Conservation (phyloP, 92 coral and sea anemone genomes). For the Umimayanthus kanabou region DNA sequence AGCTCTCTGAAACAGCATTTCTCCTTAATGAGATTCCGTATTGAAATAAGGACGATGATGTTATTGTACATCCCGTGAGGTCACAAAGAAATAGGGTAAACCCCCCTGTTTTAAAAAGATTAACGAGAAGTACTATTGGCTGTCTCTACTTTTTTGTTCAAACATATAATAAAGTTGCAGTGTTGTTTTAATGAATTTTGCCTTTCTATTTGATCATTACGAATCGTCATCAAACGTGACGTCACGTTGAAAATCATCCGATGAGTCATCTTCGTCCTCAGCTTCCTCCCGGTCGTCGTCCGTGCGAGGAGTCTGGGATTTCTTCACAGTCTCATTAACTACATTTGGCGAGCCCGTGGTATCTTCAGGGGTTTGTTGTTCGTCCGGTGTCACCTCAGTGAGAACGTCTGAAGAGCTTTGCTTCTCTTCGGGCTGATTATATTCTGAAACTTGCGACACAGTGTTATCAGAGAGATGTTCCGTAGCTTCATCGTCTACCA, state of each 20-base stretch:
- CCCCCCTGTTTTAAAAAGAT: too few relatives aligned
- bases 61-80: too few relatives aligned
- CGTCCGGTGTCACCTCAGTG: constrained; percentile 56
- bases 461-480: constrained; percentile 20
- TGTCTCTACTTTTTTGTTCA: too few relatives aligned
- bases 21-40: too few relatives aligned
- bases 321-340: constrained; percentile 68
- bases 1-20: too few relatives aligned
- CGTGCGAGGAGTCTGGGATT: constrained; percentile 58
- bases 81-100: too few relatives aligned
- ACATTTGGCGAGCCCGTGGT: constrained; percentile 32
- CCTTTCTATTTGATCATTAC: not conserved
- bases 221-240: constrained; percentile 10
- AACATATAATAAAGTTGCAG: too few relatives aligned
- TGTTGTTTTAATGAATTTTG: too few relatives aligned
- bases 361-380: constrained; percentile 23
- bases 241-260: constrained; percentile 33
- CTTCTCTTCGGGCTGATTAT: not conserved
- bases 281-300: constrained; percentile 30
- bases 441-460: not conserved
- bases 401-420: constrained; percentile 60
- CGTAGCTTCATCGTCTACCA: not conserved
- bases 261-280: constrained; percentile 35
- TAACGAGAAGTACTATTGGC: too few relatives aligned
- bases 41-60: too few relatives aligned